Evolutionary conservation across 1,140 invertebrate genomes (phyloP).

Genomic region (Homarus americanus): DNA sequence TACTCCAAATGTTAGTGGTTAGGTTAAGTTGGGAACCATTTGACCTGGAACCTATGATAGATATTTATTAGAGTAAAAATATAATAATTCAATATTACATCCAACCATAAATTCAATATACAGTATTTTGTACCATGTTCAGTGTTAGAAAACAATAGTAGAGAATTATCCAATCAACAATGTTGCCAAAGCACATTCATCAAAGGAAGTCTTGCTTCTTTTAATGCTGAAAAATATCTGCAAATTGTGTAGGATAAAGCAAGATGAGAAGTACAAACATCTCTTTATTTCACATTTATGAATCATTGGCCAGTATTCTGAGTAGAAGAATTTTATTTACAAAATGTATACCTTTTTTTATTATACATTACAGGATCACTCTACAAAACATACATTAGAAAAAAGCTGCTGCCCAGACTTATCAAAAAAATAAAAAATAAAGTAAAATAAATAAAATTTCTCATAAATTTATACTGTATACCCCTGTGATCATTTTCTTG

Average conservation of each 20-base stretch:
- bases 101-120: neutral
- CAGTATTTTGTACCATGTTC: neutral
- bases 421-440: slow-evolving; percentile 56
- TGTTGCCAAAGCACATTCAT: neutral
- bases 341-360: slow-evolving; percentile 63
- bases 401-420: slow-evolving; percentile 34
- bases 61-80: too few species aligned
- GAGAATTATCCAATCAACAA: neutral
- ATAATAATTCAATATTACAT: neutral
- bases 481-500: neutral
- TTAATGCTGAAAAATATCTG: neutral
- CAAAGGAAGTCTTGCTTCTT: neutral
- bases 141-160: neutral
- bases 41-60: too few species aligned
- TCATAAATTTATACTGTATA: slow-evolving; percentile 24
- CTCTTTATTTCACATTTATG: slow-evolving; percentile 72
- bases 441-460: slow-evolving; percentile 42
- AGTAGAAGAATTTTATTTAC: slow-evolving; percentile 71
- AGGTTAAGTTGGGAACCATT: too few species aligned
- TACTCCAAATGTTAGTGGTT: too few species aligned
- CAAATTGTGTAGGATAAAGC: neutral
- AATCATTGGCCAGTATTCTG: slow-evolving; percentile 65
- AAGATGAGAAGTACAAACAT: slow-evolving; percentile 55
- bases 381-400: slow-evolving; percentile 57
- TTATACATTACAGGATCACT: slow-evolving; percentile 60